phyloP scores from a whole-genome alignment of 2,797 vertebrate genomes.

The Onychomys arenicola region DNA sequence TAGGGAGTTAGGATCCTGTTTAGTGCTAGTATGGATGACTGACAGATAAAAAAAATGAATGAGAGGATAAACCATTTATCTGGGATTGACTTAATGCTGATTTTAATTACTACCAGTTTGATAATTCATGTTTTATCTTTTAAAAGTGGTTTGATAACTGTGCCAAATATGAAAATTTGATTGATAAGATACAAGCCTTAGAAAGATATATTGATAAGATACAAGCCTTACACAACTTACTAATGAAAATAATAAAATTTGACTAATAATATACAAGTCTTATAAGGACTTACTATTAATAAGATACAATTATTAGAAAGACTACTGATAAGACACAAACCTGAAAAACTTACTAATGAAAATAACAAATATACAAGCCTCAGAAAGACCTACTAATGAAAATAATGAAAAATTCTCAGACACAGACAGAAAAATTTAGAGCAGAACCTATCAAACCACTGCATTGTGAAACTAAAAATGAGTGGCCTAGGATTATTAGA shows the following conservation, averaged over 20 bases:
- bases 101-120: not conserved
- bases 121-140: not conserved
- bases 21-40: not conserved
- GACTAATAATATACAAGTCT: not conserved
- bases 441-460: not conserved
- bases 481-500: not conserved
- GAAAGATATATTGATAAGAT: too few species aligned
- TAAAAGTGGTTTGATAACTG: not conserved
- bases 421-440: not conserved
- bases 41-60: not conserved
- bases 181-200: too few species aligned
- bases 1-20: not conserved
- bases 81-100: not conserved
- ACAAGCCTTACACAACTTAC: too few species aligned
- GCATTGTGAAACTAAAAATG: not conserved
- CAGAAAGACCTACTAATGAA: too few species aligned
- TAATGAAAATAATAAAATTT: not conserved
- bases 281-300: not conserved
- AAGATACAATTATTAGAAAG: too few species aligned
- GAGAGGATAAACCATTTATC: not conserved
- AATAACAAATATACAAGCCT: too few species aligned
- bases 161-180: not conserved
- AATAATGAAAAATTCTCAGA: not conserved
- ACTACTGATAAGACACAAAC: too few species aligned
- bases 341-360: too few species aligned